phyloP scores from a whole-genome alignment of 1,140 invertebrate genomes.

The Hyles euphorbiae region DNA sequence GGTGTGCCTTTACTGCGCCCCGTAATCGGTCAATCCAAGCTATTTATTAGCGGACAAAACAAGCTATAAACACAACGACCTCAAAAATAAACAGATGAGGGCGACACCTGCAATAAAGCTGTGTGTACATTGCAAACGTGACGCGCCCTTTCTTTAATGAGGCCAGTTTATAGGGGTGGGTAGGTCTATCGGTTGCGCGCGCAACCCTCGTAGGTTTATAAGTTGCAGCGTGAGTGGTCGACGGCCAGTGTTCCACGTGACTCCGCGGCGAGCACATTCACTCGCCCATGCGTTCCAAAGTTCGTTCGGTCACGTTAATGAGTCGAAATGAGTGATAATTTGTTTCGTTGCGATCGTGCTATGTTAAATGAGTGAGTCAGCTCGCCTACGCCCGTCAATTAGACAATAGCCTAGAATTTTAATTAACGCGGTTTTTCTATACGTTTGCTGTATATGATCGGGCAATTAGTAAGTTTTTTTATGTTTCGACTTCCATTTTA shows the following conservation, averaged over 20 bases:
- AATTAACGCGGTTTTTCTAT: slow-evolving; percentile 47
- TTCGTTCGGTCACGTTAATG: slow-evolving; percentile 29
- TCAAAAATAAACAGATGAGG: slow-evolving; percentile 72
- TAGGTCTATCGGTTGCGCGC: slow-evolving; percentile 66
- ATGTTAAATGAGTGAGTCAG: slow-evolving; percentile 54
- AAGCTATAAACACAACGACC: slow-evolving; percentile 60
- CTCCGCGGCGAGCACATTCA: slow-evolving; percentile 19
- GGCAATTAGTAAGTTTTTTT: slow-evolving; percentile 5
- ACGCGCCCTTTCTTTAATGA: slow-evolving; percentile 69
- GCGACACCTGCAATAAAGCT: slow-evolving; percentile 58
- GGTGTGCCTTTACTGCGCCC: slow-evolving; percentile 50
- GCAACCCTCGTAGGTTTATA: slow-evolving; percentile 59
- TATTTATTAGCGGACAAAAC: slow-evolving; percentile 47
- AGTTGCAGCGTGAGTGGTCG: slow-evolving; percentile 37
- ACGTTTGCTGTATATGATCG: slow-evolving; percentile 5
- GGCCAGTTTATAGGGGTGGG: slow-evolving; percentile 63
- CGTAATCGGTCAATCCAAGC: slow-evolving; percentile 40
- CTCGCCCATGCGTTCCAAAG: slow-evolving; percentile 6
- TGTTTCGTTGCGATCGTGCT: slow-evolving; percentile 34
- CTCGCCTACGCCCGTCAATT: slow-evolving; percentile 60
- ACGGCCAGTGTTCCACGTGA: slow-evolving; percentile 54
- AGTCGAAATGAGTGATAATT: slow-evolving; percentile 37
- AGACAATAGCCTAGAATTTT: slow-evolving; percentile 55
- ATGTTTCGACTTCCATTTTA: too few relatives aligned
- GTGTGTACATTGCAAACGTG: slow-evolving; percentile 50